Percentiles rank a stretch among this genome's conserved stretches.
phyloP scores from a whole-genome alignment of 2,888 invertebrate species.

The Pterobdella sp. region DNA sequence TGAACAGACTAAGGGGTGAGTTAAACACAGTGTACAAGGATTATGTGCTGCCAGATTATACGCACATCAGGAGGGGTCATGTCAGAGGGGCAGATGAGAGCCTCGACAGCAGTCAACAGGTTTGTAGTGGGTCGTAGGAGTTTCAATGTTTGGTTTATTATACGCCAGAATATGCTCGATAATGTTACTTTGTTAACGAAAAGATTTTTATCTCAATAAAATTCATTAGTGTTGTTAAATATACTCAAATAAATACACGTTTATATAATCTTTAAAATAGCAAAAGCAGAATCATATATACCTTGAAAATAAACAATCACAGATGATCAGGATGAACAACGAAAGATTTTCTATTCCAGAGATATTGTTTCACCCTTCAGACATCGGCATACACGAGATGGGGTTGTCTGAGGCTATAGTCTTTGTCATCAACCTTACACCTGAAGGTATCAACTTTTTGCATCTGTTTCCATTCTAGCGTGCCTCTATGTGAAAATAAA shows the following conservation, averaged over 20 bases:
- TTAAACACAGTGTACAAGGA: slow-evolving; percentile 69
- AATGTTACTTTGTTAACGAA: neutral
- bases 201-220: too few relatives aligned
- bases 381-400: slow-evolving; percentile 81
- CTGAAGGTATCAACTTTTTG: neutral
- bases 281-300: too few relatives aligned
- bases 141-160: neutral
- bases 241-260: too few relatives aligned
- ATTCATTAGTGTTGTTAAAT: too few relatives aligned
- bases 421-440: slow-evolving; percentile 17
- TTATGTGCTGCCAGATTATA: slow-evolving; percentile 93
- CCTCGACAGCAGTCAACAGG: slow-evolving; percentile 52
- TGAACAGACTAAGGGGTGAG: slow-evolving; percentile 44
- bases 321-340: slow-evolving; percentile 77
- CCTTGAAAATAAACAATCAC: too few relatives aligned
- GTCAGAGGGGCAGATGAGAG: slow-evolving; percentile 54
- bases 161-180: neutral
- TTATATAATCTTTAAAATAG: too few relatives aligned
- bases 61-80: slow-evolving; percentile 74
- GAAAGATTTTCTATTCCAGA: slow-evolving; percentile 92
- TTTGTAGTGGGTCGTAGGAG: slow-evolving; percentile 33
- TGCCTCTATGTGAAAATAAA: too few relatives aligned
- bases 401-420: slow-evolving; percentile 86
- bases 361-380: slow-evolving; percentile 83
- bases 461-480: neutral